Conservation (phyloP, 2,888 invertebrate species). For the Dynastes tityus region DNA sequence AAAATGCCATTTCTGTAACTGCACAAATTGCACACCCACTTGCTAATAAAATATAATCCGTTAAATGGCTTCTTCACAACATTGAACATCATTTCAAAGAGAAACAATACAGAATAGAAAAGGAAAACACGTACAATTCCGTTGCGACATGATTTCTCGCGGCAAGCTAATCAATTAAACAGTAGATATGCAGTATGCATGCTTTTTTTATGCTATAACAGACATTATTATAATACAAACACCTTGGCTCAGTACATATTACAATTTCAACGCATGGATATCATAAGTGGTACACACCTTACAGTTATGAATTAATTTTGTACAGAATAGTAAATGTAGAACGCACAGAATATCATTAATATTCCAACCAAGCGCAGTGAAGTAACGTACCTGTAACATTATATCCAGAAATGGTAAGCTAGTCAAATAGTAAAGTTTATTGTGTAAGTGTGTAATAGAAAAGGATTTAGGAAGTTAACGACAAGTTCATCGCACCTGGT, state of each 20-base stretch:
- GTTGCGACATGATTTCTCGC: neutral
- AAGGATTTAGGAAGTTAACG: conserved; percentile 38
- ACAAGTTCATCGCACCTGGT: conserved; percentile 43
- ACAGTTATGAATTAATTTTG: conserved; percentile 45
- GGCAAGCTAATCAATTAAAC: conserved; percentile 8
- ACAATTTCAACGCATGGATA: neutral
- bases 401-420: conserved; percentile 17
- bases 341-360: conserved; percentile 12
- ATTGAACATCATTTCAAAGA: too few relatives aligned
- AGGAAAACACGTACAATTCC: conserved; percentile 2
- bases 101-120: neutral
- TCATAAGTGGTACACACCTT: conserved; percentile 34
- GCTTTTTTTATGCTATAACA: neutral
- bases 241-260: conserved; percentile 11
- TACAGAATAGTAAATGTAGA: conserved; percentile 35
- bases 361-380: conserved; percentile 27
- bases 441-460: conserved; percentile 38
- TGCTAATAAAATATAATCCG: too few relatives aligned
- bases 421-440: conserved; percentile 12
- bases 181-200: conserved; percentile 5
- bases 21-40: too few relatives aligned
- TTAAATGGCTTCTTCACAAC: too few relatives aligned
- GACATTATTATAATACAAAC: neutral
- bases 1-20: too few relatives aligned
- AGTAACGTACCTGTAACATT: conserved; percentile 34